Base-by-base conservation (phyloP, 2,888 invertebrate genomes). In the Doris montereyensis region DNA sequence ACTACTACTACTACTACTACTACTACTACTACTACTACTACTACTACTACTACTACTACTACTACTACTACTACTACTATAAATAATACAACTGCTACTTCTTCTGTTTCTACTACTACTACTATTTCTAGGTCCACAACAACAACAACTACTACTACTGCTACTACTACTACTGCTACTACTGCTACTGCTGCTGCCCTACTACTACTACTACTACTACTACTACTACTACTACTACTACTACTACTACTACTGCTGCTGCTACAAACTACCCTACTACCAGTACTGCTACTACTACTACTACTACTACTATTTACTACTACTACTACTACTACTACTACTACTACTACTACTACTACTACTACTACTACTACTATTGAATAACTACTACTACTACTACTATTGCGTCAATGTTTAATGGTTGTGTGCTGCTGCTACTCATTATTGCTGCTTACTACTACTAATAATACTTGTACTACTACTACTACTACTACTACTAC, bases 1-100 rank as follows among this genome's bases (percentile, higher is more conserved):
- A 62, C 62, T 62, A 62, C 62, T 62, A 62, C 62, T 62, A 62
- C 62, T 62, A 62, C 62, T 62, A 62, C 62, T 62, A 62, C 62
- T 62, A 62, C 62, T 62, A 62, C 62, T 62, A 62, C 62, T 62
- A 62, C 62, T 62, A 62, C 62, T 62, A 62, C 62, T 62, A 62
- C 62, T 62, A 62, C 62, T 62, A 62, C 62, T 62, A 62, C 62
- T 62, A 62, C 62, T 62, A 62, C 62, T 62, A 62, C 62, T 62
- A 62, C 62, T 62, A 62, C 62, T 62, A 62, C 62, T 62, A 13
- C 62, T 62, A 62, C 62, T 62, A 62, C 62, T 62, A n/a, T 13
- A 10, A 52, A 8, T 52, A 52, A 8, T 52, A 52, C 52, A 10
- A 52, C 52, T 52, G 17, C 52, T 52, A 17, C 13, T 52, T 8